phyloP scores from a whole-genome alignment of 2,113 vertebrate species.

The Microcebus lehilahytsara region DNA sequence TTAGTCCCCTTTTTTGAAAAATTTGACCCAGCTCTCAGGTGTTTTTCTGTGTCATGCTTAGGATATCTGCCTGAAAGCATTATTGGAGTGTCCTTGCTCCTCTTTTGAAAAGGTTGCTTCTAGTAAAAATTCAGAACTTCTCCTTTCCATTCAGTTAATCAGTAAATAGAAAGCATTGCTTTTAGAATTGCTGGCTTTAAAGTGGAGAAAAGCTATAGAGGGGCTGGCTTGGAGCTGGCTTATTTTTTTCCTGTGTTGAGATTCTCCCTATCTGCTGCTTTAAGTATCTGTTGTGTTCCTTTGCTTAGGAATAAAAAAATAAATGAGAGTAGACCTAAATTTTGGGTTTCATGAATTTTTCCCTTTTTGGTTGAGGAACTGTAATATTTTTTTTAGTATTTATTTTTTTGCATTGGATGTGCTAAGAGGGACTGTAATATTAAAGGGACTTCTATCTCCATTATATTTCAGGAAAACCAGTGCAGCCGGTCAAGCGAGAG shows the following conservation, averaged over 20 bases:
- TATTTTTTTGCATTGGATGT: no score
- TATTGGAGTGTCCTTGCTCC: neutral
- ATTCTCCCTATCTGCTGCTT: neutral
- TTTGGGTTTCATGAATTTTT: constrained; percentile 23
- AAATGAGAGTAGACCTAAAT: neutral
- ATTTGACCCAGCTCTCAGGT: neutral
- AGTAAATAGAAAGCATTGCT: neutral
- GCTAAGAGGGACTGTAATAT: neutral
- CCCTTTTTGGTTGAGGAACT: constrained; percentile 12
- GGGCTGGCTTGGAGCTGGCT: neutral
- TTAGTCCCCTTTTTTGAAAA: neutral
- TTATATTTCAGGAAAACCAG: constrained; percentile 89
- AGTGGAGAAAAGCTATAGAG: constrained; percentile 17
- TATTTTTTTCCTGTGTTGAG: neutral
- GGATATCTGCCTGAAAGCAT: neutral
- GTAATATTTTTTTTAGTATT: neutral
- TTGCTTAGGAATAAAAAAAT: constrained; percentile 24
- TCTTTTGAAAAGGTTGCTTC: constrained; percentile 48
- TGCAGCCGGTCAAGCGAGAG: constrained; percentile 93
- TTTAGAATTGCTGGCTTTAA: constrained; percentile 31
- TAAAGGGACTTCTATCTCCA: neutral
- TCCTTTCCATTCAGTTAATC: constrained; percentile 2
- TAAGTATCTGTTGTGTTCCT: neutral
- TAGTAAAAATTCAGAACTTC: neutral
- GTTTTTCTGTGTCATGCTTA: neutral